phyloP scores from a whole-genome alignment of 2,113 vertebrate species.

The Cygnus buccinator region DNA sequence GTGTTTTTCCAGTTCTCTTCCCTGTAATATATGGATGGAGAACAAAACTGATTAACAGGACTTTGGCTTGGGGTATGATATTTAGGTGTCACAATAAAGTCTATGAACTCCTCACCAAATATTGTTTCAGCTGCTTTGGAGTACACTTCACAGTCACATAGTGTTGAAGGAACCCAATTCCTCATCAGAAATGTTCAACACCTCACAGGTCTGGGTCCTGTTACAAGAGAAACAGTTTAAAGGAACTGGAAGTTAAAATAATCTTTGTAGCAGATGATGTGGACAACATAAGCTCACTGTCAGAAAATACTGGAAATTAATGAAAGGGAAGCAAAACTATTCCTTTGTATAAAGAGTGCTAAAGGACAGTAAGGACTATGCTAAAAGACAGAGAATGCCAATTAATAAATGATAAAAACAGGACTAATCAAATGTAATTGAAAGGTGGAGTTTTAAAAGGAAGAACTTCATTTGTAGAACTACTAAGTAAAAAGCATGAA shows the following conservation, averaged over 20 bases:
- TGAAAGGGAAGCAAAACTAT: not conserved
- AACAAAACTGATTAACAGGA: not conserved
- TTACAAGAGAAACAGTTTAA: constrained; percentile 63
- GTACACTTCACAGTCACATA: not conserved
- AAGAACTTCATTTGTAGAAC: not conserved
- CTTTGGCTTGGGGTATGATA: not conserved
- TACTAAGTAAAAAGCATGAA: not conserved
- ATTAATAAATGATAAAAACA: not conserved
- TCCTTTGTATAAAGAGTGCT: not conserved
- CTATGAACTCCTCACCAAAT: constrained; percentile 25
- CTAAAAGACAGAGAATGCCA: not conserved
- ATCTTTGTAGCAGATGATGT: constrained; percentile 45
- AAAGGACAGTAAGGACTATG: not conserved
- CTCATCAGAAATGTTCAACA: constrained; percentile 35
- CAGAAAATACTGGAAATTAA: constrained; percentile 24
- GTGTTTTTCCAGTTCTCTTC: not conserved
- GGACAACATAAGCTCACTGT: constrained; percentile 41
- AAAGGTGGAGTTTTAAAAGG: not conserved
- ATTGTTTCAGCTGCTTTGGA: constrained; percentile 42
- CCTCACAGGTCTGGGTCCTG: constrained; percentile 20
- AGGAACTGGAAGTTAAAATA: constrained; percentile 59
- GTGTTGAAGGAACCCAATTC: constrained; percentile 1
- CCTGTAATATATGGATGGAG: not conserved
- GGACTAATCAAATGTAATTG: not conserved
- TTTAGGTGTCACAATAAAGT: not conserved